Base-by-base conservation (phyloP, 2,888 invertebrate species). In the Amphipyra berbera region DNA sequence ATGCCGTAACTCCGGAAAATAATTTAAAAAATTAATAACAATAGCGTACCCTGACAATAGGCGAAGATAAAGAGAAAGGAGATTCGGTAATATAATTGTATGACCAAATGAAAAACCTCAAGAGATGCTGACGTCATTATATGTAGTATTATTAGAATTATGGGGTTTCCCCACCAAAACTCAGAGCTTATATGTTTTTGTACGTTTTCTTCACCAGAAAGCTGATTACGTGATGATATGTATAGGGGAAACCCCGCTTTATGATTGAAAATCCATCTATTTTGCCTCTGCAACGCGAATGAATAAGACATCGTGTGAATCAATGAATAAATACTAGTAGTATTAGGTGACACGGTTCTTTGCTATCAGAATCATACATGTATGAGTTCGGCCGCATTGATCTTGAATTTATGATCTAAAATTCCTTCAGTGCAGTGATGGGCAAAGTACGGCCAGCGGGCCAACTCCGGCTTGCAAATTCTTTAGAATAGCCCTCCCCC, bases 281-380 rank as follows among this genome's bases (percentile, higher is more conserved):
- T 50, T 54, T 45, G 52, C 27, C 15, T 75, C 55, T 75, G 49
- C 50, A 45, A 55, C 44, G 0, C 33, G 10, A 57, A 69, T 62
- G 57, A 75, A 70, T 75, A 75, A 70, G 53, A 45, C 52, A 73
- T 56, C 37, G 46, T 44, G 14, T 27, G 62, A 61, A 57, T 69
- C 27, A 37, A 61, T 75, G 70, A 74, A 75, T 70, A 70, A 61
- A 61, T 69, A 57, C 69, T 38, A 52, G 21, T 33, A 42, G 44
- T 6, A 21, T 44, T 49, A 33, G 35, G 48, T 57, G 62, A 46
- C 70, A 61, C 53, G 37, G 13, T 21, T 56, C 37, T 14, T 42
- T 37, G 49, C 48, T 42, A 57, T 75, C 38, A 9, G 35, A 50
- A 46, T 61, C 49, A 69, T 54, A 61, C 12, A 56, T 74, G 42